Conservation (phyloP, 2,113 vertebrate genomes). For the Cololabis saira region DNA sequence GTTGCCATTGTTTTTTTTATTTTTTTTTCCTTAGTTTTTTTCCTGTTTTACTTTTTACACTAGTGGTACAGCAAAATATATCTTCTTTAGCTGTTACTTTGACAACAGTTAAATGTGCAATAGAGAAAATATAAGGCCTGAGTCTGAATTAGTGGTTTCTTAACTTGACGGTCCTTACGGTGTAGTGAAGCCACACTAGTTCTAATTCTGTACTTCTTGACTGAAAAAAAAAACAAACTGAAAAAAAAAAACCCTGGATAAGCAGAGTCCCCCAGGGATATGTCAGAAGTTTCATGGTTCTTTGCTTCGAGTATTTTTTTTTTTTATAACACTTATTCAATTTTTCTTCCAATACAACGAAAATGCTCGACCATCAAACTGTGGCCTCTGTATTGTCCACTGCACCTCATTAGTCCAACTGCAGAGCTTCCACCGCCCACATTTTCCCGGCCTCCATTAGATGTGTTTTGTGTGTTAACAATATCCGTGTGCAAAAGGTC, state of each 20-base stretch:
- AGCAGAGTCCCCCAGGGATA: constrained; percentile 85
- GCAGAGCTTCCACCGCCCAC: constrained; percentile 86
- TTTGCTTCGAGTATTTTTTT: constrained; percentile 49
- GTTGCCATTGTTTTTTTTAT: constrained; percentile 79
- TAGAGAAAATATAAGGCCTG: constrained; percentile 99
- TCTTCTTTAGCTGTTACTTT: constrained; percentile 97
- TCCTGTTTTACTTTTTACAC: constrained; percentile 85
- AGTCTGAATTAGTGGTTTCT: constrained; percentile 97
- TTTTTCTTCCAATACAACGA: constrained; percentile 63
- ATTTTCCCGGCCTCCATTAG: constrained; percentile 86
- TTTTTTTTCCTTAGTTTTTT: constrained; percentile 37
- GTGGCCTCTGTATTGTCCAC: constrained; percentile 66
- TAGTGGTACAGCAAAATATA: constrained; percentile 99
- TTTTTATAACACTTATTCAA: constrained; percentile 44
- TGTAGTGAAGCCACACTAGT: constrained; percentile 85
- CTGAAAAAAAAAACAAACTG: constrained; percentile 37
- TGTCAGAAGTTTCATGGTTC: constrained; percentile 81
- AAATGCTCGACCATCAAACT: constrained; percentile 80
- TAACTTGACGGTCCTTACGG: constrained; percentile 90
- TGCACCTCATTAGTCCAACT: constrained; percentile 67
- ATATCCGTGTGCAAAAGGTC: constrained; percentile 74
- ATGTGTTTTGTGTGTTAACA: constrained; percentile 68
- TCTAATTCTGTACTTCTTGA: constrained; percentile 86
- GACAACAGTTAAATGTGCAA: constrained; percentile 99
- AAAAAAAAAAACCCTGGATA: constrained; percentile 86